Percentiles rank a stretch among this genome's conserved stretches.
phyloP scores from a whole-genome alignment of 2,888 invertebrate genomes.

The Colostygia pectinataria region DNA sequence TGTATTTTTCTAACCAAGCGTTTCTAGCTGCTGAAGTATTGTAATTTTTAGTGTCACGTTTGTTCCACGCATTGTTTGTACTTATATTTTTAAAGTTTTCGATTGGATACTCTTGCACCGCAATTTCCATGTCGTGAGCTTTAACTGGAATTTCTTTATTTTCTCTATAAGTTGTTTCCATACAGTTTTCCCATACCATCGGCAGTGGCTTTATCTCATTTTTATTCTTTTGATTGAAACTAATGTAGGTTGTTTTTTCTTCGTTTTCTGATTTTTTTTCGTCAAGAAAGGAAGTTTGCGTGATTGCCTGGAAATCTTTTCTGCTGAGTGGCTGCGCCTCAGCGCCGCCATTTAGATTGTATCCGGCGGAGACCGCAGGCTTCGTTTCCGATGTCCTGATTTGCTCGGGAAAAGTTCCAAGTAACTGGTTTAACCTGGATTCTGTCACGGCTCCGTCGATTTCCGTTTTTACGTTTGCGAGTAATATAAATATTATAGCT shows the following conservation, averaged over 20 bases:
- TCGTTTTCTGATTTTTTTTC: constrained; percentile 52
- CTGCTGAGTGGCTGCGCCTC: constrained; percentile 38
- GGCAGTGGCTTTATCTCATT: constrained; percentile 44
- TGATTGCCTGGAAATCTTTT: constrained; percentile 72
- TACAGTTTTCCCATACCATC: constrained; percentile 69
- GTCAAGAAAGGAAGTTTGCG: constrained; percentile 56
- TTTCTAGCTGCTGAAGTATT: constrained; percentile 53
- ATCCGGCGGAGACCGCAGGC: constrained; percentile 66
- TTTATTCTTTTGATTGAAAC: constrained; percentile 41
- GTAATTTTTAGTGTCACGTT: constrained; percentile 44
- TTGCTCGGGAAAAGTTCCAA: constrained; percentile 38
- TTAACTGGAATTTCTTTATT: constrained; percentile 42
- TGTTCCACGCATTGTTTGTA: constrained; percentile 49
- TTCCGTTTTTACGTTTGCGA: constrained; percentile 34
- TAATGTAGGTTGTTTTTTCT: constrained; percentile 40
- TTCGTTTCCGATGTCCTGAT: constrained; percentile 67
- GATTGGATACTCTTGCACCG: constrained; percentile 44
- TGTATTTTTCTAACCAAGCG: constrained; percentile 64
- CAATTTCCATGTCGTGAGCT: constrained; percentile 50
- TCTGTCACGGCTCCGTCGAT: constrained; percentile 19
- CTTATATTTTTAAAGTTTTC: constrained; percentile 35
- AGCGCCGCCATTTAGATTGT: constrained; percentile 67
- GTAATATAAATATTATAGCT: constrained; percentile 51
- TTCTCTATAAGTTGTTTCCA: constrained; percentile 56
- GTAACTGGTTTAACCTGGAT: constrained; percentile 35